Evolutionary conservation across 2,888 invertebrate genomes (phyloP).

Genomic region (Melitaea athalia): DNA sequence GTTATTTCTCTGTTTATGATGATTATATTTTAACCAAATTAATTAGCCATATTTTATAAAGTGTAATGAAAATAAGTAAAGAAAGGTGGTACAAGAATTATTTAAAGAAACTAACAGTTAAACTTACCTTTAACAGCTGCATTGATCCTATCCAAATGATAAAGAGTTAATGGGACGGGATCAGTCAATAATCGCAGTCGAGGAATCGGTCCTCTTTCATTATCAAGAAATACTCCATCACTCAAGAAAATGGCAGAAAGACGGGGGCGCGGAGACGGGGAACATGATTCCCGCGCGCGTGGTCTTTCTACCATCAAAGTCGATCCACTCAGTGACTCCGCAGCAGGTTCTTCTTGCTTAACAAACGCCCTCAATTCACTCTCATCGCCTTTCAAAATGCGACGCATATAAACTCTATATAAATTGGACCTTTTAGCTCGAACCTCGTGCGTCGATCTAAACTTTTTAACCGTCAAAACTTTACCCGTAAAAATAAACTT

Average conservation of each 20-base stretch:
- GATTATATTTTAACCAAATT: too few relatives aligned
- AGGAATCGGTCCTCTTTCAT: slow-evolving; percentile 58
- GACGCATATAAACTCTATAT: slow-evolving; percentile 72
- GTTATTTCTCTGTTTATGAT: too few relatives aligned
- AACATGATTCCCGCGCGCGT: slow-evolving; percentile 65
- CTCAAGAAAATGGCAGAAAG: slow-evolving; percentile 77
- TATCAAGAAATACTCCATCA: slow-evolving; percentile 57
- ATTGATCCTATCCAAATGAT: slow-evolving; percentile 78
- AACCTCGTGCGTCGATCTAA: slow-evolving; percentile 56
- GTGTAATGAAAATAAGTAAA: too few relatives aligned
- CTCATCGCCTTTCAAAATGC: slow-evolving; percentile 74
- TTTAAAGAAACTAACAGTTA: neutral
- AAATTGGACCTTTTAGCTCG: slow-evolving; percentile 67
- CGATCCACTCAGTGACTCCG: slow-evolving; percentile 68
- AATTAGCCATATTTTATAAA: too few relatives aligned
- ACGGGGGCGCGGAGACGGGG: slow-evolving; percentile 71
- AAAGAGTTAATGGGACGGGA: slow-evolving; percentile 79
- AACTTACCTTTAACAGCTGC: slow-evolving; percentile 80
- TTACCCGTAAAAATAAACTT: slow-evolving; percentile 80
- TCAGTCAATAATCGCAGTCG: slow-evolving; percentile 69
- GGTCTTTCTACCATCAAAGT: slow-evolving; percentile 66
- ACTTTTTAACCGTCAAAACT: slow-evolving; percentile 74
- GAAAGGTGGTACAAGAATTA: neutral
- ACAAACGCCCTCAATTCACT: slow-evolving; percentile 64
- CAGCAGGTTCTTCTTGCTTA: slow-evolving; percentile 60